Evolutionary conservation across 2,888 invertebrate species (phyloP).

Genomic region (Drosophila melanosoma): DNA sequence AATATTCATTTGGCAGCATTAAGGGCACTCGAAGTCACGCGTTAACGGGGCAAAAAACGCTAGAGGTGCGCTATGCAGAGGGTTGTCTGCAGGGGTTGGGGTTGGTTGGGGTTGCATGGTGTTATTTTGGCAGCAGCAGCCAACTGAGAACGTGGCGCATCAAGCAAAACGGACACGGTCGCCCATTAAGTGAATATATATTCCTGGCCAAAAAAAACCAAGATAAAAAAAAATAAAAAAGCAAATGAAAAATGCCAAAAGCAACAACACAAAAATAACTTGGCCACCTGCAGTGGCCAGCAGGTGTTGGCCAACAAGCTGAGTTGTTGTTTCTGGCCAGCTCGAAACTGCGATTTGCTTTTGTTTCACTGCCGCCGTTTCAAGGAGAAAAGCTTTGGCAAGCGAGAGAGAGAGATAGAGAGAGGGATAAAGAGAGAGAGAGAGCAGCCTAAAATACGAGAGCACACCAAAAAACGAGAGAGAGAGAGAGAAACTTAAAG

Average conservation of each 20-base stretch:
- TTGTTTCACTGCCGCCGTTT: constrained; percentile 62
- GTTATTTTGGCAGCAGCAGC: constrained; percentile 26
- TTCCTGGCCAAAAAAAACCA: constrained; percentile 38
- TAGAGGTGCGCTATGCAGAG: constrained; percentile 6
- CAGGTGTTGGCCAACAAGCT: constrained; percentile 44
- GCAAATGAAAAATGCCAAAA: neutral
- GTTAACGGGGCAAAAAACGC: constrained; percentile 67
- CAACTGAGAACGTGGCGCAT: constrained; percentile 72
- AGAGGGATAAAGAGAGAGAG: constrained; percentile 6
- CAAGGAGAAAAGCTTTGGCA: constrained; percentile 53
- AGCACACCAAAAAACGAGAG: neutral
- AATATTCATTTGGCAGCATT: constrained; percentile 82
- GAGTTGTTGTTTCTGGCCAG: constrained; percentile 30
- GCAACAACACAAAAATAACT: constrained; percentile 15
- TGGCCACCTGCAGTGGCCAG: constrained; percentile 63
- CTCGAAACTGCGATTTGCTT: constrained; percentile 26
- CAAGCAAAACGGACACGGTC: constrained; percentile 76
- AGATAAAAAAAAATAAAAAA: neutral
- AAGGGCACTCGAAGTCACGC: constrained; percentile 81
- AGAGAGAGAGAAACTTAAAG: neutral
- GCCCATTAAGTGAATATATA: constrained; percentile 77
- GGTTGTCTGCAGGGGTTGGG: neutral
- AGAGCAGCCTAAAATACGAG: constrained; percentile 4
- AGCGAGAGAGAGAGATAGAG: constrained; percentile 4
- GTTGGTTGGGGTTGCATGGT: neutral